A percentile compares a stretch with the other conserved stretches of the same genome.
Evolutionary conservation across 2,113 vertebrate genomes (phyloP).

Genomic region (Pterocles gutturalis): DNA sequence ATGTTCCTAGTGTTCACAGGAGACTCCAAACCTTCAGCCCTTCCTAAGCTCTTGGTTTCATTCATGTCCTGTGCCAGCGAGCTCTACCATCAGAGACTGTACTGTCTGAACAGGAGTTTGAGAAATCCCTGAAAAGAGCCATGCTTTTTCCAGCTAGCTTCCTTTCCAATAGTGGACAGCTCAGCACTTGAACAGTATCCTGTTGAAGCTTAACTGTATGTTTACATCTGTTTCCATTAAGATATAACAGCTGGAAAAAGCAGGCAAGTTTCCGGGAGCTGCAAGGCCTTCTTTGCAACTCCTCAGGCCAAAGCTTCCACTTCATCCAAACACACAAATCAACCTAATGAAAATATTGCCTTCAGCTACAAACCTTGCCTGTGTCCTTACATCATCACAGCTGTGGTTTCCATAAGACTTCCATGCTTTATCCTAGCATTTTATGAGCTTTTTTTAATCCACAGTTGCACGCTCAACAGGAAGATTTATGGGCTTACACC

Average conservation of each 20-base stretch:
- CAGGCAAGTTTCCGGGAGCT: constrained; percentile 11
- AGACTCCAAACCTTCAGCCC: not conserved
- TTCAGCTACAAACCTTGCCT: constrained; percentile 59
- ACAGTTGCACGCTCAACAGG: not conserved
- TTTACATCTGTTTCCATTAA: constrained; percentile 40
- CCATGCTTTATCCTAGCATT: not conserved
- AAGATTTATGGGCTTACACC: not conserved
- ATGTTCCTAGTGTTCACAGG: not conserved
- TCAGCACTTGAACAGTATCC: not conserved
- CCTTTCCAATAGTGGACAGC: not conserved
- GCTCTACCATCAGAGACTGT: not conserved
- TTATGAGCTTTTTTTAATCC: constrained; percentile 29
- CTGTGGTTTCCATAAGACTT: constrained; percentile 48
- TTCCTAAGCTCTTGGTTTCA: not conserved
- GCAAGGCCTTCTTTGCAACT: constrained; percentile 1
- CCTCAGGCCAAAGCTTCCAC: not conserved
- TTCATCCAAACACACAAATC: not conserved
- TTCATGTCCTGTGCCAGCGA: not conserved
- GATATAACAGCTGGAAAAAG: constrained; percentile 29
- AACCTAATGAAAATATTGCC: constrained; percentile 52
- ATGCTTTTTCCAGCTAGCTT: not conserved
- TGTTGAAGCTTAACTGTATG: constrained; percentile 5
- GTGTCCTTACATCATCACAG: constrained; percentile 56
- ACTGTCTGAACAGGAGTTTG: not conserved
- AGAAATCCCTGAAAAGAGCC: not conserved